phyloP scores from a whole-genome alignment of 2,888 invertebrate genomes.

The Chrysopilus asiliformis region DNA sequence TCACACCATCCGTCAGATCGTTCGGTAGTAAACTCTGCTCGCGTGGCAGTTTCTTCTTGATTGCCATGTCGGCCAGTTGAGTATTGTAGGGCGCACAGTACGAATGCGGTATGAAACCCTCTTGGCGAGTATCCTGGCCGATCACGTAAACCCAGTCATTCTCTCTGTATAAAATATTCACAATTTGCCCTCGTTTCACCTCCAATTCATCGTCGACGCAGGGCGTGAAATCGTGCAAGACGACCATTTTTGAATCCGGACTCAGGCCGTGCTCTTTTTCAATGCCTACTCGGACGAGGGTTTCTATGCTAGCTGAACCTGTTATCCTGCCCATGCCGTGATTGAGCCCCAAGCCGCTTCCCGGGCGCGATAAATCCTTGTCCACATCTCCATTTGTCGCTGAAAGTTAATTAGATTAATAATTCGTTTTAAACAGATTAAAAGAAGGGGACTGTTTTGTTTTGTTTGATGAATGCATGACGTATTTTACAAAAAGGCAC shows the following conservation, averaged over 20 bases:
- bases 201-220: conserved; percentile 91
- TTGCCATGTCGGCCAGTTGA: conserved; percentile 66
- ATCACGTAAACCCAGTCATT: conserved; percentile 97
- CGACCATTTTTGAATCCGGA: conserved; percentile 90
- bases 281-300: conserved; percentile 46
- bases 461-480: too few species aligned
- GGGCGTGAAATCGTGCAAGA: conserved; percentile 85
- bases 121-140: conserved; percentile 73
- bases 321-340: conserved; percentile 87
- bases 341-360: conserved; percentile 46
- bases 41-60: conserved; percentile 77
- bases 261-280: conserved; percentile 86
- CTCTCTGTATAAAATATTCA: conserved; percentile 88
- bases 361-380: conserved; percentile 51
- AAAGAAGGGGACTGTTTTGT: too few species aligned
- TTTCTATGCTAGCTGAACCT: conserved; percentile 75
- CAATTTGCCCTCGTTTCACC: conserved; percentile 79
- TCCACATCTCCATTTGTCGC: conserved; percentile 67
- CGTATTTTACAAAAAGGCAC: too few species aligned
- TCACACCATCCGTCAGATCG: conserved; percentile 36
- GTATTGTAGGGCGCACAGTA: conserved; percentile 76
- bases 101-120: conserved; percentile 90
- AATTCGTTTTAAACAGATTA: too few species aligned
- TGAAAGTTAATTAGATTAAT: too few species aligned
- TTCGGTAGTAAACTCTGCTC: conserved; percentile 43